These are phyloP conservation scores for Phaonia tiefii DNA, from an alignment of 2,888 invertebrate species.

Conservation along the genomic window DNA sequence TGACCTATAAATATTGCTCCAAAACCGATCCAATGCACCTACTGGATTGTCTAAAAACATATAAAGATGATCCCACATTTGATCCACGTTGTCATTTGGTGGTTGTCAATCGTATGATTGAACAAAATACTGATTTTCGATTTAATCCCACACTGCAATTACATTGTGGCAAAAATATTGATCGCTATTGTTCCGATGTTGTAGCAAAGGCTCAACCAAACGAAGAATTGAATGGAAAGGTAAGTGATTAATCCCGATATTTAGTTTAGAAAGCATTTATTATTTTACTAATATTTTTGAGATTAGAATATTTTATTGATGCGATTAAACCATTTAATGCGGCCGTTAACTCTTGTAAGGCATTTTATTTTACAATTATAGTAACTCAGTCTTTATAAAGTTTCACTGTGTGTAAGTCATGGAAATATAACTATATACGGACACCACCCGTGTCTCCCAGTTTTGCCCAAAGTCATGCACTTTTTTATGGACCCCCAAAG, in stretches of 20 bases:
- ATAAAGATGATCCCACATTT: conserved; percentile 89
- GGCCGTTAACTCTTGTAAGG: too few species aligned
- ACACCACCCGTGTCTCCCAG: too few species aligned
- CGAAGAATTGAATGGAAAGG: conserved; percentile 90
- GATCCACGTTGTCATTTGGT: conserved; percentile 91
- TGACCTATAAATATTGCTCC: conserved; percentile 92
- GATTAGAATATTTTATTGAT: too few species aligned
- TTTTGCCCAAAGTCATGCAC: too few species aligned
- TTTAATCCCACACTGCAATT: conserved; percentile 92
- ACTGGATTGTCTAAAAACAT: conserved; percentile 89
- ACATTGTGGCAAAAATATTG: conserved; percentile 91
- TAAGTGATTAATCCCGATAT: conserved; percentile 68
- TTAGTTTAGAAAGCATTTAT: too few species aligned
- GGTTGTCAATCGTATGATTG: conserved; percentile 93
- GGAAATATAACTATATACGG: too few species aligned
- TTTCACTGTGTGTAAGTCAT: too few species aligned
- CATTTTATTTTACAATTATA: too few species aligned
- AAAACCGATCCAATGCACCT: conserved; percentile 86
- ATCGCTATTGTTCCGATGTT: conserved; percentile 85
- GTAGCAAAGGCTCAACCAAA: conserved; percentile 83
- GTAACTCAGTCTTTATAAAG: too few species aligned
- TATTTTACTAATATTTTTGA: neutral
- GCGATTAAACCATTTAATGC: too few species aligned
- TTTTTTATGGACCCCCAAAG: too few species aligned
- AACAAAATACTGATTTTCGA: conserved; percentile 94